These are phyloP conservation scores for Monochamus alternatus DNA, from an alignment of 2,888 invertebrate genomes.

Conservation along the genomic window DNA sequence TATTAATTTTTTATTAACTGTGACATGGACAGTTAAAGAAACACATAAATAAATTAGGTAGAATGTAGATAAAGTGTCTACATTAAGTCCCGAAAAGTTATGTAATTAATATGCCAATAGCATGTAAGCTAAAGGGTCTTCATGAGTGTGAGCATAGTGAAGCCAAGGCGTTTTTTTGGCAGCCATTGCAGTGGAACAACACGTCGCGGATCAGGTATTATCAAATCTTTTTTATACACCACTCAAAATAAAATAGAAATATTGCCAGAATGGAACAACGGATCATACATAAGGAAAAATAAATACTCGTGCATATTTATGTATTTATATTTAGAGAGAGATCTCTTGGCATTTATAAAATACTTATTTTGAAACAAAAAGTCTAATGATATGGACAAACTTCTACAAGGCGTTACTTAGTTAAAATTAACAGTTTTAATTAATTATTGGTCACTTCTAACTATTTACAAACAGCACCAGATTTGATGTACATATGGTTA, in stretches of 20 bases:
- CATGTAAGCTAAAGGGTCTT: constrained; percentile 65
- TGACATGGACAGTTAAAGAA: constrained; percentile 15
- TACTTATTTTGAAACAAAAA: too few species aligned
- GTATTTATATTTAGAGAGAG: too few species aligned
- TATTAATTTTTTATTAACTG: neutral
- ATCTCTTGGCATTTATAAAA: too few species aligned
- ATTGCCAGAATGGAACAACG: constrained; percentile 11
- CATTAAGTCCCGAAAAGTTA: constrained; percentile 61
- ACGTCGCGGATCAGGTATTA: constrained; percentile 75
- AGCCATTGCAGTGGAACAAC: constrained; percentile 62
- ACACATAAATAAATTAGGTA: constrained; percentile 47
- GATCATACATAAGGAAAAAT: neutral
- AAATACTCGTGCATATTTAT: too few species aligned
- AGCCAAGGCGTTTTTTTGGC: constrained; percentile 58
- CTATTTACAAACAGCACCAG: too few species aligned
- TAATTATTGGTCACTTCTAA: too few species aligned
- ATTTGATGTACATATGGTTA: too few species aligned
- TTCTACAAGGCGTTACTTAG: too few species aligned
- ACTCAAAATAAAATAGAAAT: constrained; percentile 44
- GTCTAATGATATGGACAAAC: too few species aligned
- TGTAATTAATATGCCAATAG: constrained; percentile 66
- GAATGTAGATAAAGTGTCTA: constrained; percentile 60
- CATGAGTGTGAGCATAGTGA: constrained; percentile 57
- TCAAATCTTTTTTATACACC: constrained; percentile 72
- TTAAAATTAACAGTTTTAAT: too few species aligned